phyloP scores from a whole-genome alignment of 2,113 vertebrate species.

The Chamaetylas fuelleborni region DNA sequence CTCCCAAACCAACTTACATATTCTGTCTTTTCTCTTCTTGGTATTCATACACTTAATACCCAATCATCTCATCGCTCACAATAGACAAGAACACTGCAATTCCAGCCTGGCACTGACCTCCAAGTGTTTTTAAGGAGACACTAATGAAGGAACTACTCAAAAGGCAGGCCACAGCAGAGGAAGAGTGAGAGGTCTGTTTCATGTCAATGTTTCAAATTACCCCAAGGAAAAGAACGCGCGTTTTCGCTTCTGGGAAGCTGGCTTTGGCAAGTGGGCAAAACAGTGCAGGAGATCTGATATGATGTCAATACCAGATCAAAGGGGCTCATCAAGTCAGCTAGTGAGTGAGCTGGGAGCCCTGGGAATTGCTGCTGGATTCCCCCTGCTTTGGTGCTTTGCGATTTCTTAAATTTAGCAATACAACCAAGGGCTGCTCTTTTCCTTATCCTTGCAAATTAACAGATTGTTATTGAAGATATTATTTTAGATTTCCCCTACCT shows the following conservation, averaged over 20 bases:
- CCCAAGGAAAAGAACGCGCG: conserved; percentile 1
- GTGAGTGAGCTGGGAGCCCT: neutral
- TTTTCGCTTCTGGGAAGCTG: conserved; percentile 35
- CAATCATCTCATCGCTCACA: neutral
- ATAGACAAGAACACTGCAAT: conserved; percentile 28
- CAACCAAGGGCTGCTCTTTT: neutral
- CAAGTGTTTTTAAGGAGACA: conserved; percentile 43
- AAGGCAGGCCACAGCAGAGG: conserved; percentile 12
- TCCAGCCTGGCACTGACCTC: conserved; percentile 38
- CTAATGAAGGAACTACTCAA: neutral
- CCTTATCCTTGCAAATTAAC: neutral
- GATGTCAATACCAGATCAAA: conserved; percentile 65
- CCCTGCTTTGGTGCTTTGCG: neutral
- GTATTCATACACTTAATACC: conserved; percentile 1
- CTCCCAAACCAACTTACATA: conserved; percentile 36
- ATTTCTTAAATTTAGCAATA: neutral
- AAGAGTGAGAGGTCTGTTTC: conserved; percentile 35
- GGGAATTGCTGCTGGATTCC: conserved; percentile 66
- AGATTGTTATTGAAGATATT: neutral
- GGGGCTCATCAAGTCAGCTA: conserved; percentile 30
- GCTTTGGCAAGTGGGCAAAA: conserved; percentile 41
- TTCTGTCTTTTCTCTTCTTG: conserved; percentile 32
- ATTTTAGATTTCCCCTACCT: neutral
- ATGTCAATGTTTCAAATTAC: conserved; percentile 52
- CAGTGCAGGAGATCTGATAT: conserved; percentile 25